A percentile compares a stretch with the other conserved stretches of the same genome.
Conservation (phyloP, 2,113 vertebrate species). For the Clinocottus analis region DNA sequence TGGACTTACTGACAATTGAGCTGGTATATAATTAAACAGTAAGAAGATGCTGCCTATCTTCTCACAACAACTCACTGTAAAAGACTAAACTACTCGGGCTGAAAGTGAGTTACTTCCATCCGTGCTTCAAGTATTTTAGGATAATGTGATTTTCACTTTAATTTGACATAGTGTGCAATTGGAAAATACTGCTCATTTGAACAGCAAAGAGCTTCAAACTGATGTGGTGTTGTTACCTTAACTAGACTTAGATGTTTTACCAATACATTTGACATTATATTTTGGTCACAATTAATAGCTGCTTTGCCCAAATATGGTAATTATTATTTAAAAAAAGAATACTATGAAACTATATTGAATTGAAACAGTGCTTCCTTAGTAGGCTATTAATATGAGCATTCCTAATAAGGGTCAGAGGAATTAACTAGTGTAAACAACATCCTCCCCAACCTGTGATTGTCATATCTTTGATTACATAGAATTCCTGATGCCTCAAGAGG, state of each 20-base stretch:
- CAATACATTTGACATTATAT: background rate
- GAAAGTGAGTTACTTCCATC: conserved; percentile 70
- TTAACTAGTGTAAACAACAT: background rate
- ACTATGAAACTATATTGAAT: background rate
- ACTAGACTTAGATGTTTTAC: background rate
- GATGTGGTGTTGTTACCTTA: background rate
- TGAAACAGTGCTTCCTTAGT: background rate
- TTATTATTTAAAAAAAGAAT: background rate
- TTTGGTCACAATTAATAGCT: no score
- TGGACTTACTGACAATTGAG: background rate
- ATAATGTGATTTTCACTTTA: background rate
- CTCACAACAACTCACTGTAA: background rate
- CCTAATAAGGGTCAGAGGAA: background rate
- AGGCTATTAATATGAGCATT: background rate
- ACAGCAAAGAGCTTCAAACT: background rate
- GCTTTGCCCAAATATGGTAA: background rate
- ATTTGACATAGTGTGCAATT: background rate
- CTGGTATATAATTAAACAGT: background rate
- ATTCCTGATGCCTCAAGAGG: background rate
- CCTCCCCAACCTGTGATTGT: no score
- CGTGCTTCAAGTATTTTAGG: background rate
- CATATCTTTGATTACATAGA: no score
- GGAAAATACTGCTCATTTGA: background rate
- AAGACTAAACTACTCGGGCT: conserved; percentile 83
- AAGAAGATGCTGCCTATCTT: background rate